Conservation (phyloP, 23 tunicate genomes). For the Diplosoma virens region DNA sequence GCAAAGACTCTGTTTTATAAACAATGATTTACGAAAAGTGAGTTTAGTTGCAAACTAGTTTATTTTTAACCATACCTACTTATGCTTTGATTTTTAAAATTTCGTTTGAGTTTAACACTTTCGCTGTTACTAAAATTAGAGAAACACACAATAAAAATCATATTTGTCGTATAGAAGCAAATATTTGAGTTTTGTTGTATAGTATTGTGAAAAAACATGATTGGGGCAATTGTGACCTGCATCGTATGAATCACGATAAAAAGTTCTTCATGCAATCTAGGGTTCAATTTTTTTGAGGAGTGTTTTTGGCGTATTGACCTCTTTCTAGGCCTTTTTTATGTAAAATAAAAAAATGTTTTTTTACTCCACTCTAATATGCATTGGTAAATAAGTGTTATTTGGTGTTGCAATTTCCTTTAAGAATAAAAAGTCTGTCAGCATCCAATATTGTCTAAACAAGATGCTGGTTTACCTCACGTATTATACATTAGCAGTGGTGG, state of each 20-base stretch:
- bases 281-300: no score
- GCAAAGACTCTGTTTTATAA: neutral
- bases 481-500: no score
- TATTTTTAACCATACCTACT: neutral
- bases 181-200: neutral
- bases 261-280: conserved; percentile 11
- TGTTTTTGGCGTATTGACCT: no score
- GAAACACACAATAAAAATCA: neutral
- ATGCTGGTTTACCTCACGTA: no score
- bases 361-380: no score
- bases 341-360: no score
- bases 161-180: neutral
- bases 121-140: neutral
- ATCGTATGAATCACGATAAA: conserved; percentile 6
- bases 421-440: no score
- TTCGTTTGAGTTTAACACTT: conserved; percentile 9
- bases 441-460: no score
- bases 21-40: neutral
- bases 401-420: no score
- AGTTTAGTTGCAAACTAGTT: neutral
- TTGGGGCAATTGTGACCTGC: conserved; percentile 8
- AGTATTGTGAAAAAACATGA: neutral
- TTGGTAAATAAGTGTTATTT: no score
- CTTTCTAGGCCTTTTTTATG: no score
- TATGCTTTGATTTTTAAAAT: neutral